phyloP scores from a whole-genome alignment of 2,797 vertebrate genomes.

The Borostomias antarcticus region DNA sequence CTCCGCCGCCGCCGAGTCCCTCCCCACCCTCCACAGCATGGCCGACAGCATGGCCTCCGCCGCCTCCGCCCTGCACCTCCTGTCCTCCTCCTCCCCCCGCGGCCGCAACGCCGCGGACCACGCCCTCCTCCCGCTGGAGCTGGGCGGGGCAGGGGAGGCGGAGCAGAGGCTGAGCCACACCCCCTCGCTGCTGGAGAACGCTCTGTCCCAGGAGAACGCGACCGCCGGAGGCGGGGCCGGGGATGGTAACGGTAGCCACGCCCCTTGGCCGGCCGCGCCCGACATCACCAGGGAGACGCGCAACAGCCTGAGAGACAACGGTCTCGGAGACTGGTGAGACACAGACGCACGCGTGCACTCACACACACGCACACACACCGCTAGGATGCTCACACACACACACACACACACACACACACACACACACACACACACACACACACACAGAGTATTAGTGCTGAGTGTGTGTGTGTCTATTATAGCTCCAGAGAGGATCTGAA shows the following conservation, averaged over 20 bases:
- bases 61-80: constrained; percentile 88
- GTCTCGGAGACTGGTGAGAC: constrained; percentile 87
- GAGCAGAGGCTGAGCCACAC: constrained; percentile 84
- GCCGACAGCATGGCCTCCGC: constrained; percentile 94
- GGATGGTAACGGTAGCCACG: constrained; percentile 77
- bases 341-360: background rate
- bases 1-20: constrained; percentile 52
- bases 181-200: constrained; percentile 87
- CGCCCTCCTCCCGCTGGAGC: constrained; percentile 82
- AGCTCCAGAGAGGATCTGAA: constrained; percentile 91
- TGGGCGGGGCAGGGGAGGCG: constrained; percentile 69
- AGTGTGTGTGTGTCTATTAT: constrained; percentile 13
- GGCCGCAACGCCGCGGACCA: constrained; percentile 20
- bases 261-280: constrained; percentile 93
- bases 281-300: constrained; percentile 97
- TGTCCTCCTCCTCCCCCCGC: constrained; percentile 76
- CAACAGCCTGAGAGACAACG: constrained; percentile 90
- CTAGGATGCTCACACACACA: no score
- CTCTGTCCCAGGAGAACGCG: constrained; percentile 85
- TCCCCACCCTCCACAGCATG: constrained; percentile 70
- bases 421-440: constrained; percentile 9
- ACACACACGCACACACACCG: background rate
- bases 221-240: constrained; percentile 60
- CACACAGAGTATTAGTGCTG: background rate
- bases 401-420: background rate